Percentiles rank a stretch among this genome's conserved stretches.
Evolutionary conservation across 2,113 vertebrate genomes (phyloP).

Genomic region (Xenus cinereus): DNA sequence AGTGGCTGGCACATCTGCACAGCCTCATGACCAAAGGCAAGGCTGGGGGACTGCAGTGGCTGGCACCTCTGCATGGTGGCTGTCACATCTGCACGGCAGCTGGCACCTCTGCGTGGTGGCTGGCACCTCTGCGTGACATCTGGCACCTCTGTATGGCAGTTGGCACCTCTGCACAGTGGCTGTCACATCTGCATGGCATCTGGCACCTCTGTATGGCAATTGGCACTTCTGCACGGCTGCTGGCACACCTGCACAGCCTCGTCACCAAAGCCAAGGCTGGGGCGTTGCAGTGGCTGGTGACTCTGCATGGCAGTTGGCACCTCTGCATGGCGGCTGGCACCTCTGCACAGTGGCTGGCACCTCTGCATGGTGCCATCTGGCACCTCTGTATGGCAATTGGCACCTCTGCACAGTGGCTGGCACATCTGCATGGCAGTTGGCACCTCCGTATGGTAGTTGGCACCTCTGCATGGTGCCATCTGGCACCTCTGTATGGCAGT

Average conservation of each 20-base stretch:
- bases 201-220: not conserved
- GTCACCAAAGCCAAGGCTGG: too few species aligned
- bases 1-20: too few species aligned
- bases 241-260: not conserved
- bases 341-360: not conserved
- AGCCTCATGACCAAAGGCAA: not conserved
- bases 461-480: too few species aligned
- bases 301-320: not conserved
- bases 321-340: too few species aligned
- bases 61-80: not conserved
- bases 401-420: too few species aligned
- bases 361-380: not conserved
- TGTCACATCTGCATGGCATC: too few species aligned
- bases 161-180: not conserved
- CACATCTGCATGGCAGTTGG: too few species aligned
- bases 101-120: not conserved
- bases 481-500: not conserved
- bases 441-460: too few species aligned
- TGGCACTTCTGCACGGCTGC: too few species aligned
- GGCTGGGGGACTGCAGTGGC: not conserved
- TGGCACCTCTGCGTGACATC: not conserved
- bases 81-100: fast-evolving
- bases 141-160: too few species aligned
- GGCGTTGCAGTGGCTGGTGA: not conserved
- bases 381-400: not conserved